These are phyloP conservation scores for Hemithea aestivaria DNA, from an alignment of 2,888 invertebrate species.

Conservation along the genomic window DNA sequence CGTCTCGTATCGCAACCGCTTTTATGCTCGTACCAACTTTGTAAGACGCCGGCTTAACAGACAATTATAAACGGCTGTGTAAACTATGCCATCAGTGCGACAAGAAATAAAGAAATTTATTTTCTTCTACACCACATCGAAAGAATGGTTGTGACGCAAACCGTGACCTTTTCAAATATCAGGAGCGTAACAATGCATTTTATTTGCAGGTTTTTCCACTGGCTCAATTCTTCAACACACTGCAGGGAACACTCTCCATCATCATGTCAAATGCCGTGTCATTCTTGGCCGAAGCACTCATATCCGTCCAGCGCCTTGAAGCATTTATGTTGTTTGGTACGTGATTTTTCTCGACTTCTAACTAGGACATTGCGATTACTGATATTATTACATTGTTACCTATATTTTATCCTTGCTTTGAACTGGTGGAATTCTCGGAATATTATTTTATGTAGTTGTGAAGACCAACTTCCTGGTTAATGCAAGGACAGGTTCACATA, in stretches of 20 bases:
- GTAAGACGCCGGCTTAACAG: too few relatives aligned
- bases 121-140: too few relatives aligned
- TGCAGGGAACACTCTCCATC: conserved; percentile 81
- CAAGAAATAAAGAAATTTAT: too few relatives aligned
- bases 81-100: too few relatives aligned
- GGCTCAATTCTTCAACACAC: conserved; percentile 82
- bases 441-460: conserved; percentile 1
- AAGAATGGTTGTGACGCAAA: neutral
- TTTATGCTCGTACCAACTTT: too few relatives aligned
- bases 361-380: conserved; percentile 36
- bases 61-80: too few relatives aligned
- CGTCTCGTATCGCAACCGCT: too few relatives aligned
- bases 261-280: conserved; percentile 80
- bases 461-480: conserved; percentile 14
- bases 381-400: conserved; percentile 14
- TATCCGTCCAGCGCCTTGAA: conserved; percentile 80
- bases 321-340: conserved; percentile 78
- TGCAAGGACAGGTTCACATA: too few relatives aligned
- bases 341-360: conserved; percentile 48
- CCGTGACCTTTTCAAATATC: neutral
- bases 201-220: conserved; percentile 78
- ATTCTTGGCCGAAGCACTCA: conserved; percentile 79
- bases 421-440: too few relatives aligned
- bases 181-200: conserved; percentile 21
- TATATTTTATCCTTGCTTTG: neutral